These are phyloP conservation scores for Piscicola geometra DNA, from an alignment of 2,888 invertebrate genomes.

Conservation along the genomic window DNA sequence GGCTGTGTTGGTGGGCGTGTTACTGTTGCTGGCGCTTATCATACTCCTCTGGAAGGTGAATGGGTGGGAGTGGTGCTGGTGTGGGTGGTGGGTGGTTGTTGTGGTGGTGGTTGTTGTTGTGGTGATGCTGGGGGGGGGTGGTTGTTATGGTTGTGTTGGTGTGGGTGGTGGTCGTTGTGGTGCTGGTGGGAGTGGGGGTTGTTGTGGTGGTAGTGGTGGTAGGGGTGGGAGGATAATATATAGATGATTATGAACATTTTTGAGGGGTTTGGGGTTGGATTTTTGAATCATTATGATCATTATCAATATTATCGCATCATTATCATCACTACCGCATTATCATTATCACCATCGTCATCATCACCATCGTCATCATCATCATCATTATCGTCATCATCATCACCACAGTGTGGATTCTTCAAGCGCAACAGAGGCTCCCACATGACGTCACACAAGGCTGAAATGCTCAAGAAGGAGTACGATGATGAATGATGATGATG, in stretches of 20 bases:
- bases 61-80: background rate
- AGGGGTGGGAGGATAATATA: background rate
- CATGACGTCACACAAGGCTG: conserved; percentile 43
- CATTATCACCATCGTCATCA: conserved; percentile 29
- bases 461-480: conserved; percentile 27
- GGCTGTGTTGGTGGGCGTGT: conserved; percentile 75
- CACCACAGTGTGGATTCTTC: conserved; percentile 51
- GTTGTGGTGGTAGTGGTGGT: background rate
- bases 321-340: no score
- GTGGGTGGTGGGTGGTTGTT: background rate
- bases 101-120: background rate
- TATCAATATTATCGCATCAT: background rate
- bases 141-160: background rate
- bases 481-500: conserved; percentile 6
- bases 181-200: background rate
- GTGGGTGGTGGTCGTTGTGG: background rate
- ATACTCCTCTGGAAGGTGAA: conserved; percentile 77
- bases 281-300: conserved; percentile 21
- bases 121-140: background rate
- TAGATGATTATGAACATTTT: no score
- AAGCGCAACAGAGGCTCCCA: conserved; percentile 49
- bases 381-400: background rate
- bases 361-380: conserved; percentile 24
- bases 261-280: no score
- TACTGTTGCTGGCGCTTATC: conserved; percentile 74